Evolutionary conservation across 2,113 vertebrate genomes (phyloP), one percentile per base, ranked within the genome.

Genomic region (Rhinolophus sinicus): DNA sequence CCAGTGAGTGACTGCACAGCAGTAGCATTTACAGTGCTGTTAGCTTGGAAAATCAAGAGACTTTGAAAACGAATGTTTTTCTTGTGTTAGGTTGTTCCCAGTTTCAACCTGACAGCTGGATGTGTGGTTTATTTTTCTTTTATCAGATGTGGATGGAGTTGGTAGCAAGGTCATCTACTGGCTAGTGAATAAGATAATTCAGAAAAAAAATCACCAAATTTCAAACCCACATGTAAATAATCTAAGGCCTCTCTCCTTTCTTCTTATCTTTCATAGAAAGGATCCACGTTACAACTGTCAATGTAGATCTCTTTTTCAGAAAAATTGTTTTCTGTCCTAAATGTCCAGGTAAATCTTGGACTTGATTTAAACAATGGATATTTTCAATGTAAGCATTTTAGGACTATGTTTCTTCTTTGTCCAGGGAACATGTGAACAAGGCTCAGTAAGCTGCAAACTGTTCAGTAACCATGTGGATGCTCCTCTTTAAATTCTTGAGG

Each of bases 11-110:
- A n/a, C 87, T 96, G 38, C 56, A 89, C 73, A 97, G 94, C 60
- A 82, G 73, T 94, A 52, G 6, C 94, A 76, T 95, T 95, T 87
- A 97, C 82, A 97, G 76, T 97, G 89, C 94, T 86, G 40, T 44
- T 96, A 97, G 70, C 56, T 76, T 44, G 94, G 78, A 96, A 98
- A 92, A 97, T 44, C 47, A 80, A 97, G 40, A 4, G 16, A 95
- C 70, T 96, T 96, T 95, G 62, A 95, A 95, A 97, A 96, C 54
- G 18, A 64, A 2, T 38, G 65, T 97, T 97, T 98, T 96, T 92
- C 90, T 97, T 95, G 1, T 11, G 16, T 93, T 85, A 97, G 69
- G 21, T 93, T 96, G 93, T 97, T 30, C 33, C 95, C 64, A 72
- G 22, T 44, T 76, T 88, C 4, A 33, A 16, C 21, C 21, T 93